A percentile compares a stretch with the other conserved stretches of the same genome.
Conservation (phyloP, 2,113 vertebrate genomes). For the Zosterops japonicus region DNA sequence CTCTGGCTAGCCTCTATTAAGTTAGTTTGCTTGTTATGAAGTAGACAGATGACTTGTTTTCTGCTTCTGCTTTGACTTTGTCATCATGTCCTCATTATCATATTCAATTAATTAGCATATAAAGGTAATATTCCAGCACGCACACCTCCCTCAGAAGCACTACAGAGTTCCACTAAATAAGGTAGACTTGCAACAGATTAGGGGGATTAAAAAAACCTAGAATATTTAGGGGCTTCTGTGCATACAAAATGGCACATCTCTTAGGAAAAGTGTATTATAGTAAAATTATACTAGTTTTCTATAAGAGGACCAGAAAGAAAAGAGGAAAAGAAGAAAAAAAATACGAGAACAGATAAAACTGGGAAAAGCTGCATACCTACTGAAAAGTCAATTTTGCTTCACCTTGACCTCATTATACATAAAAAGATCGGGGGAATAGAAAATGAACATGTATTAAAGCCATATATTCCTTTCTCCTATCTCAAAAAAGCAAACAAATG, state of each 20-base stretch:
- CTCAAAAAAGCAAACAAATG: not conserved
- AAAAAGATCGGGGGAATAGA: not conserved
- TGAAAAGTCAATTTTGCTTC: not conserved
- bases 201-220: not conserved
- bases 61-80: slow-evolving; percentile 67
- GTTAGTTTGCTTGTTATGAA: slow-evolving; percentile 26
- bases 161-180: slow-evolving; percentile 64
- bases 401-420: not conserved
- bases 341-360: not conserved
- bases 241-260: not conserved
- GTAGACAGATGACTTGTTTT: slow-evolving; percentile 58
- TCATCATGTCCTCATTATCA: slow-evolving; percentile 70
- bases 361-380: not conserved
- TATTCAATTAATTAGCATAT: slow-evolving; percentile 73
- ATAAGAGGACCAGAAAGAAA: not conserved
- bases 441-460: not conserved
- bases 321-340: not conserved
- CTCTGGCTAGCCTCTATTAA: not conserved
- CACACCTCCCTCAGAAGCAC: slow-evolving; percentile 33
- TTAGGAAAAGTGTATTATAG: not conserved
- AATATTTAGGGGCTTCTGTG: not conserved
- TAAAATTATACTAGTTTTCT: not conserved
- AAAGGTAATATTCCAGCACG: slow-evolving; percentile 58
- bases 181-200: slow-evolving; percentile 16
- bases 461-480: not conserved